Percentiles rank a stretch among this genome's conserved stretches.
These are phyloP conservation scores for Mimachlamys varia DNA, from an alignment of 2,888 invertebrate species.

Conservation along the genomic window DNA sequence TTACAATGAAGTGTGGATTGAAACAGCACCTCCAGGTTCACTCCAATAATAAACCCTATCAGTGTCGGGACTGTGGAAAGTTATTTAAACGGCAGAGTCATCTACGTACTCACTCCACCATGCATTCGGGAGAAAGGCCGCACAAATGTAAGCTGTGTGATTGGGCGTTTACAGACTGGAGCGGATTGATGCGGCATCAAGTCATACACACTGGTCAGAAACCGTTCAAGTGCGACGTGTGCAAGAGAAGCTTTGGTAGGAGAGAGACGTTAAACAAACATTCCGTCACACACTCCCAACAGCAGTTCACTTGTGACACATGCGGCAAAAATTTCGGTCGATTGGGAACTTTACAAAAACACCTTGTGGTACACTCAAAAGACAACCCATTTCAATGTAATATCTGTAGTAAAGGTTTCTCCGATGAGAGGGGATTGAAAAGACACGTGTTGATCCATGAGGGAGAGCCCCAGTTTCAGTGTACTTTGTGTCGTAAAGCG, in stretches of 20 bases:
- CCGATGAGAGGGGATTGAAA: too few relatives aligned
- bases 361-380: not conserved
- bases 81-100: not conserved
- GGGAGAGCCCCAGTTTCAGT: not conserved
- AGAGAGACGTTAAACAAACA: not conserved
- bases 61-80: not conserved
- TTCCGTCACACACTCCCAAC: not conserved
- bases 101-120: not conserved
- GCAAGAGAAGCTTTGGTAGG: not conserved
- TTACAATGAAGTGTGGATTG: not conserved
- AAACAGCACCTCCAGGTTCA: not conserved
- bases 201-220: not conserved
- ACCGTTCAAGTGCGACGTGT: not conserved
- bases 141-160: not conserved
- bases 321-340: not conserved
- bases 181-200: not conserved
- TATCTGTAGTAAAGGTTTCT: too few relatives aligned
- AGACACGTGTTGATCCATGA: too few relatives aligned
- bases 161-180: not conserved
- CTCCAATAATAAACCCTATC: not conserved
- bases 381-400: too few relatives aligned
- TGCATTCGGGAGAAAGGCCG: not conserved
- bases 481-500: not conserved
- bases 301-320: not conserved
- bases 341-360: not conserved